These are phyloP conservation scores for Anthoscopus minutus DNA, from an alignment of 2,113 vertebrate genomes.

Conservation along the genomic window DNA sequence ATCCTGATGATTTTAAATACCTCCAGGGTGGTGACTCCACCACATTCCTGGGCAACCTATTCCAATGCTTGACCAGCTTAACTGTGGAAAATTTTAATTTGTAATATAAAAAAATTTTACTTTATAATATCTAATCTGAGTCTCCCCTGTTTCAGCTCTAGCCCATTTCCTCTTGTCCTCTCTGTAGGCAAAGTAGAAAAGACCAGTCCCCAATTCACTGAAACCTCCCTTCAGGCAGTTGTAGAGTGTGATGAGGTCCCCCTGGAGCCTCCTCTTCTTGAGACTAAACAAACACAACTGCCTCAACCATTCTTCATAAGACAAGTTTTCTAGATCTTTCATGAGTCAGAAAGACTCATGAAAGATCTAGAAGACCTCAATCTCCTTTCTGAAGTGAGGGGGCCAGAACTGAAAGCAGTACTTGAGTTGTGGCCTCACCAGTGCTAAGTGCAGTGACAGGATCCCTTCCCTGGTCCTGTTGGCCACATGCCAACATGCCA, in stretches of 20 bases:
- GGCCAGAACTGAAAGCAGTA: neutral
- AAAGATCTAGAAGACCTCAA: too few species aligned
- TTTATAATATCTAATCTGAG: neutral
- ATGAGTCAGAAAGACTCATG: too few species aligned
- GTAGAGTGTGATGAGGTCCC: neutral
- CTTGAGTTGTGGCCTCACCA: neutral
- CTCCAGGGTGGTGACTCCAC: neutral
- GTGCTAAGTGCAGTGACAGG: neutral
- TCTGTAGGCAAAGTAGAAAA: neutral
- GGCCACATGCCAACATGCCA: neutral
- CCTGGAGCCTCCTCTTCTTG: neutral
- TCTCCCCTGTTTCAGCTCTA: neutral
- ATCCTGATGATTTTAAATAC: neutral
- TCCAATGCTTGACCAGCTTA: neutral
- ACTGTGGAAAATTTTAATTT: neutral
- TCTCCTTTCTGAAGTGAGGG: neutral
- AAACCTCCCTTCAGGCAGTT: neutral
- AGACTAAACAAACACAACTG: neutral
- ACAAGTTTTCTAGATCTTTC: neutral
- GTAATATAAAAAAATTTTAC: too few species aligned
- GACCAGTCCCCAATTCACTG: neutral
- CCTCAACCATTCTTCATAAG: neutral
- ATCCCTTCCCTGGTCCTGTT: neutral
- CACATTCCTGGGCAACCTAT: neutral
- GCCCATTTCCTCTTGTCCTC: neutral